Percentiles rank a stretch among this genome's conserved stretches.
These are phyloP conservation scores for Branchellion lobata DNA, from an alignment of 2,888 invertebrate genomes.

Conservation along the genomic window DNA sequence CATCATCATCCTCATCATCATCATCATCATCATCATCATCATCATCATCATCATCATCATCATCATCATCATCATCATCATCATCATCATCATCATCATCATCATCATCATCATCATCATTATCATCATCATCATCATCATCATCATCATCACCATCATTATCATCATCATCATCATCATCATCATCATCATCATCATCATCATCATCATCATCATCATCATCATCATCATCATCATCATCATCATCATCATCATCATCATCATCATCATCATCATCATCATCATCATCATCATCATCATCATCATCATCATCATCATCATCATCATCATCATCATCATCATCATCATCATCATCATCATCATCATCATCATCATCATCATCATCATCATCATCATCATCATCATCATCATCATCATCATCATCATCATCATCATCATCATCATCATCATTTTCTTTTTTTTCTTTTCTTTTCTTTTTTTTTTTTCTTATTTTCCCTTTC, in stretches of 20 bases:
- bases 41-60: conserved; percentile 15
- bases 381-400: conserved; percentile 30
- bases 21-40: conserved; percentile 37
- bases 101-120: conserved; percentile 39
- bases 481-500: too few relatives aligned
- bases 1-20: conserved; percentile 38
- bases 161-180: conserved; percentile 32
- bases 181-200: conserved; percentile 34
- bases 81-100: conserved; percentile 40
- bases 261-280: conserved; percentile 34
- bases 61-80: conserved; percentile 36
- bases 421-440: conserved; percentile 28
- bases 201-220: conserved; percentile 34
- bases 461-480: neutral
- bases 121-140: conserved; percentile 43
- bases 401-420: conserved; percentile 28
- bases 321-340: conserved; percentile 34
- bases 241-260: conserved; percentile 30
- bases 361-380: conserved; percentile 28
- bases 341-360: conserved; percentile 34
- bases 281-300: conserved; percentile 34
- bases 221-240: conserved; percentile 34
- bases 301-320: conserved; percentile 34
- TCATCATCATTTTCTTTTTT: conserved; percentile 9
- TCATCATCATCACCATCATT: too few relatives aligned